Base-by-base conservation (phyloP, 1,140 invertebrate species). In the Saccostrea echinata region DNA sequence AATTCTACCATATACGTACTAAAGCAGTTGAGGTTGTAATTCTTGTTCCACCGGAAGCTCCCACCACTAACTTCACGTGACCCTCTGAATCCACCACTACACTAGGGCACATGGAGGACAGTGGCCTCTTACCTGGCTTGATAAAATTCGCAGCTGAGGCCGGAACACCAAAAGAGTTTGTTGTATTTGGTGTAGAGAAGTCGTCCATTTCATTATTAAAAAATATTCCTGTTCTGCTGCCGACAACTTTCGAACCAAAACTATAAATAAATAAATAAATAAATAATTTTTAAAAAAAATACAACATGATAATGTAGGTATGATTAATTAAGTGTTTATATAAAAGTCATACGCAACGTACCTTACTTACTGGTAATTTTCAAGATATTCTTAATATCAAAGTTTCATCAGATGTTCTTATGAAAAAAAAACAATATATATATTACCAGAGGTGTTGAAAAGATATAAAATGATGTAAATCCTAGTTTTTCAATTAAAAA, bases 151-250 rank as follows among this genome's bases (percentile, higher is more conserved):
- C 96, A 18, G 90, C 89, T 61, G 92, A 92, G 21, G 92, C 90
- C 6, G 96, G 89, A 53, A 99, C 84, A 0, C 96, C 96, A 92
- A 97, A 98, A 85, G 96, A 96, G 95, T 98, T 99, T 16, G 95
- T 94, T 90, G 96, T 89, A 21, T 91, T 97, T 0, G 97, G 97
- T 3, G 97, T 96, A 0, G 98, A 97, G 95, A 99, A 99, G 94
- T 99, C 99, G 94, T 99, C 98, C 98, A 99, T 99, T 80, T 97
- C 97, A 93, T 97, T 97, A 95, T 99, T 99, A 91, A 98, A 96
- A 1, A 99, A 95, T 57, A 99, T 98, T 43, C 98, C 99, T 0
- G 98, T 99, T 84, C 96, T 96, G 21, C 96, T 91, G 2, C 96
- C 96, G 12, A 93, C 90, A 12, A 95, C 92, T 86, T 93, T 93